Percentiles rank a stretch among this genome's conserved stretches.
Conservation (phyloP, 1,140 invertebrate species). For the Odontomachus brunneus region DNA sequence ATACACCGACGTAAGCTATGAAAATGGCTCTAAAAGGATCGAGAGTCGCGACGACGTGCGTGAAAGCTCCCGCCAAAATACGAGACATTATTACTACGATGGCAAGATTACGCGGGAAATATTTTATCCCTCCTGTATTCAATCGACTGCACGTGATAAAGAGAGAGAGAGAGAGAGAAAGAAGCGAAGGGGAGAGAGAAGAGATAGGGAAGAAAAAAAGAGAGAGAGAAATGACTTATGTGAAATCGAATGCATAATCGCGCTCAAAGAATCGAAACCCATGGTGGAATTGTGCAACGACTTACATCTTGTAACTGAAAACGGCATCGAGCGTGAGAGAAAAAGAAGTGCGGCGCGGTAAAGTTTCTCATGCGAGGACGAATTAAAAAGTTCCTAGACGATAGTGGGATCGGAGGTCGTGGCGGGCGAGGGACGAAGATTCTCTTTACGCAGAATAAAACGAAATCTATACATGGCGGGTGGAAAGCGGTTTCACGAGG, state of each 20-base stretch:
- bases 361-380: slow-evolving; percentile 63
- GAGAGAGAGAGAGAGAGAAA: too few relatives aligned
- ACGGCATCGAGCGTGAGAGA: slow-evolving; percentile 29
- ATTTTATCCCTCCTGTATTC: not conserved
- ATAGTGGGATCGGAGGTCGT: slow-evolving; percentile 10
- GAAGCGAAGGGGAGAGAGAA: too few relatives aligned
- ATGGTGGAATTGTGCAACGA: slow-evolving; percentile 10
- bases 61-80: not conserved
- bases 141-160: not conserved
- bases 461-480: slow-evolving; percentile 61
- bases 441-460: slow-evolving; percentile 66
- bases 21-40: not conserved
- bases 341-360: slow-evolving; percentile 5
- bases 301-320: slow-evolving; percentile 56
- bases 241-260: not conserved
- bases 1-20: too few relatives aligned
- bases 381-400: slow-evolving; percentile 70
- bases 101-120: not conserved
- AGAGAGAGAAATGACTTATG: not conserved
- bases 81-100: slow-evolving; percentile 8
- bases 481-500: slow-evolving; percentile 58
- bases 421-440: slow-evolving; percentile 10
- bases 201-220: not conserved
- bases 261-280: not conserved
- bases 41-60: not conserved